Percentiles rank a stretch among this genome's conserved stretches.
Conservation (phyloP, 2,113 vertebrate species). For the Rhombomys opimus region DNA sequence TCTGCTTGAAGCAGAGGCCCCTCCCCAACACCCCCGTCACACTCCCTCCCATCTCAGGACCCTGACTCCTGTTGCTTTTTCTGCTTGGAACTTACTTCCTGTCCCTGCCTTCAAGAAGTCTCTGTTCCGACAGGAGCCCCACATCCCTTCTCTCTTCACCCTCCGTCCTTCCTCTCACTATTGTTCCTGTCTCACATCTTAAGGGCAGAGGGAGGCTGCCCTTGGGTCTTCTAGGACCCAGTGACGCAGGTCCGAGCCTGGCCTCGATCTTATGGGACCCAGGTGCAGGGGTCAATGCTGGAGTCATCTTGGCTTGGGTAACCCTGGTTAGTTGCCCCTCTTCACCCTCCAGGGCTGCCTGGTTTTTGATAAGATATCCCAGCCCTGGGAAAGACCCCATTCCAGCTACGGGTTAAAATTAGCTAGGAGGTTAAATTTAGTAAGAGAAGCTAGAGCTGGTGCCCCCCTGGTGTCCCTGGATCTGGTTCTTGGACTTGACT, state of each 20-base stretch:
- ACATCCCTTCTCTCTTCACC: neutral
- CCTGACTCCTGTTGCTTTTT: neutral
- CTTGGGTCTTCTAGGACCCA: neutral
- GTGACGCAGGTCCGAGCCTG: neutral
- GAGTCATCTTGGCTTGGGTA: conserved; percentile 49
- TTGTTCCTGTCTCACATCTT: neutral
- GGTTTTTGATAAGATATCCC: conserved; percentile 34
- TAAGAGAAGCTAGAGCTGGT: too few species aligned
- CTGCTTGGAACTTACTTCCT: neutral
- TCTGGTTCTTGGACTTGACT: too few species aligned
- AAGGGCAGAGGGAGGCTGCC: neutral
- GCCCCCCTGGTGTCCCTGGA: too few species aligned
- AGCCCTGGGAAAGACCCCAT: neutral
- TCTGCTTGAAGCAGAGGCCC: neutral
- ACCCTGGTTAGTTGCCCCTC: neutral
- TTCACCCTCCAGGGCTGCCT: conserved; percentile 36
- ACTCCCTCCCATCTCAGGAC: neutral
- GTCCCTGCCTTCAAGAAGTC: neutral
- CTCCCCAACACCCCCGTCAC: too few species aligned
- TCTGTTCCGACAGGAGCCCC: neutral
- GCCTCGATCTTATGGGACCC: conserved; percentile 21
- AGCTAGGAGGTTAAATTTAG: conserved; percentile 13
- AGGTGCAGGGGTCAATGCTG: conserved; percentile 25
- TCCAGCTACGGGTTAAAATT: conserved; percentile 67
- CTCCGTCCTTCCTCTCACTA: neutral